phyloP scores from a whole-genome alignment of 2,888 invertebrate species.

The Thymelicus sylvestris region DNA sequence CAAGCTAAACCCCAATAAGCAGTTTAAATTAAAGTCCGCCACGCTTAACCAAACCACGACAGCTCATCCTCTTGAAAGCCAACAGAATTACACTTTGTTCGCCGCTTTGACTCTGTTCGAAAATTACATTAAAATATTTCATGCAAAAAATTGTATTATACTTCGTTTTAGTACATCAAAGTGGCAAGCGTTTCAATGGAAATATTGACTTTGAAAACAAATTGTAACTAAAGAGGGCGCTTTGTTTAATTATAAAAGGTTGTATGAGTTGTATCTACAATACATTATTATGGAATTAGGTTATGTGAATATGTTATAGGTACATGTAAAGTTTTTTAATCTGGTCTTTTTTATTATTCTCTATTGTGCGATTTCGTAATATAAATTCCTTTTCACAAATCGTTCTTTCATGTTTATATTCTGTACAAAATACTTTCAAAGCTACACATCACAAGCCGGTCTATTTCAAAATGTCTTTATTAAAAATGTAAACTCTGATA shows the following conservation, averaged over 20 bases:
- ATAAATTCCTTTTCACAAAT: no score
- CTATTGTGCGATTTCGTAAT: no score
- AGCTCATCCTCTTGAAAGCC: not conserved
- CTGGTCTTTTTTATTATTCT: no score
- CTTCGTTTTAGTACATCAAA: slow-evolving; percentile 6
- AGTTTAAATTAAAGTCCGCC: slow-evolving; percentile 11
- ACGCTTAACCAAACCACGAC: not conserved
- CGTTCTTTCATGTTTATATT: no score
- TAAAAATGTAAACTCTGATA: no score
- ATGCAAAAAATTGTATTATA: slow-evolving; percentile 17
- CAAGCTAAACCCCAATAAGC: not conserved
- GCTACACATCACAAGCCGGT: no score
- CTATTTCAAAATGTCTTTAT: no score
- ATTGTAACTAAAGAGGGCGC: not conserved
- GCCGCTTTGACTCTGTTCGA: slow-evolving; percentile 13
- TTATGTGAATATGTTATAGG: not conserved
- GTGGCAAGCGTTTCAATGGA: not conserved
- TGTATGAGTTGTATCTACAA: not conserved
- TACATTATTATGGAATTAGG: not conserved
- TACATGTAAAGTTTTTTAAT: no score
- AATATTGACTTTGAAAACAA: not conserved
- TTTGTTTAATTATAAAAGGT: not conserved
- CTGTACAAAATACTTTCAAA: no score
- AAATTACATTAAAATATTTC: slow-evolving; percentile 14
- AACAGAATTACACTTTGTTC: slow-evolving; percentile 4